These are phyloP conservation scores for Pelecanus crispus DNA, from an alignment of 2,113 vertebrate species.

Conservation along the genomic window DNA sequence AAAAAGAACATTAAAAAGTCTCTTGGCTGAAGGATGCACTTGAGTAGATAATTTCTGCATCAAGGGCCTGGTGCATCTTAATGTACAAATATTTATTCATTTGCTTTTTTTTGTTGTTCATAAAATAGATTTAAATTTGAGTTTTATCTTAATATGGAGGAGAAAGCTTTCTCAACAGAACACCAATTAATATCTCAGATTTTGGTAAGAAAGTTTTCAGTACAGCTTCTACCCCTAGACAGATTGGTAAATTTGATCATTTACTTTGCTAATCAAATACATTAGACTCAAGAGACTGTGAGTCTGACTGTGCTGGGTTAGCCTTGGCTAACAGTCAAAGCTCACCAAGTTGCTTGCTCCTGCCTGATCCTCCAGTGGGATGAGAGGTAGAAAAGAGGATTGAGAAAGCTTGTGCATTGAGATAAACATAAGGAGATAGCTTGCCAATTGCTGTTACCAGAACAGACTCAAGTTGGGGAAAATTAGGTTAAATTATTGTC, in stretches of 20 bases:
- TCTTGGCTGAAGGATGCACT: neutral
- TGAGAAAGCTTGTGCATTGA: neutral
- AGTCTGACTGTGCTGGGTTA: neutral
- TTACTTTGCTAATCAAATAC: neutral
- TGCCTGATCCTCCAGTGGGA: accelerated
- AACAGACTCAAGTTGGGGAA: neutral
- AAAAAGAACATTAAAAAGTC: neutral
- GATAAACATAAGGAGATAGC: neutral
- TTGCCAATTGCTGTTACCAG: neutral
- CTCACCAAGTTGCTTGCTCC: neutral
- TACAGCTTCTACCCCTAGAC: neutral
- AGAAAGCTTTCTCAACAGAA: neutral
- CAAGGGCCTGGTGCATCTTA: neutral
- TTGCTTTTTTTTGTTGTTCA: neutral
- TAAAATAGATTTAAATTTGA: neutral
- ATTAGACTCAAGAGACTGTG: neutral
- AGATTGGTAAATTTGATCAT: neutral
- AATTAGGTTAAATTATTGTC: neutral
- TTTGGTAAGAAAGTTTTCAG: neutral
- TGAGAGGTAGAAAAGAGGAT: neutral
- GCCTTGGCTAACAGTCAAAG: neutral
- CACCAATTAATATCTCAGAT: neutral
- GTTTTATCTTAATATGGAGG: neutral
- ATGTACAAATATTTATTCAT: neutral
- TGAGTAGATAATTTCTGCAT: neutral